phyloP scores from a whole-genome alignment of 2,797 vertebrate genomes.

The Heteromormyrus szaboi region DNA sequence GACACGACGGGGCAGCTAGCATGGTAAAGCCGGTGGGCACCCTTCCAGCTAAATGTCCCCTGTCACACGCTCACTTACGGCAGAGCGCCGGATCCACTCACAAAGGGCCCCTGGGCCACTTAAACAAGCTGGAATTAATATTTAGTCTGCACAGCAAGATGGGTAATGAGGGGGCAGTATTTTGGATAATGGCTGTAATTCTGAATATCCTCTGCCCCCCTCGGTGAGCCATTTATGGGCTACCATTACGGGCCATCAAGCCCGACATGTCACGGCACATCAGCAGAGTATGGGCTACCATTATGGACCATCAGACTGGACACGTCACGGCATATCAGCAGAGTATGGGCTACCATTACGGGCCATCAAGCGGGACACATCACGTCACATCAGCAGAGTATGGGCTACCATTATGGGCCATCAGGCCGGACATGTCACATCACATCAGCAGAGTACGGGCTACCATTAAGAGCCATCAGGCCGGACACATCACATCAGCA shows the following conservation, averaged over 20 bases:
- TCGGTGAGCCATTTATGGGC: conserved; percentile 13
- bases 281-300: background rate
- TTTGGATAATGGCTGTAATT: conserved; percentile 10
- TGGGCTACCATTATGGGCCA: too few species aligned
- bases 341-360: background rate
- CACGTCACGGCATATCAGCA: background rate
- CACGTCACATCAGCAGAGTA: too few species aligned
- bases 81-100: background rate
- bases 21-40: background rate
- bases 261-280: background rate
- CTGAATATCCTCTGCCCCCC: background rate
- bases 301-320: background rate
- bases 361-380: accelerated
- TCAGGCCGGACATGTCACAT: accelerated
- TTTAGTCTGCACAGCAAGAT: background rate
- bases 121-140: background rate
- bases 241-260: conserved; percentile 1
- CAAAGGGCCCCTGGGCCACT: background rate
- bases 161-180: background rate
- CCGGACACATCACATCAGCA: too few species aligned
- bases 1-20: background rate
- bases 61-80: background rate
- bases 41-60: background rate
- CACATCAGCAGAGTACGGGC: too few species aligned
- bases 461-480: too few species aligned